Conservation (phyloP, 2,797 vertebrate species). For the Bradypodion pumilum region DNA sequence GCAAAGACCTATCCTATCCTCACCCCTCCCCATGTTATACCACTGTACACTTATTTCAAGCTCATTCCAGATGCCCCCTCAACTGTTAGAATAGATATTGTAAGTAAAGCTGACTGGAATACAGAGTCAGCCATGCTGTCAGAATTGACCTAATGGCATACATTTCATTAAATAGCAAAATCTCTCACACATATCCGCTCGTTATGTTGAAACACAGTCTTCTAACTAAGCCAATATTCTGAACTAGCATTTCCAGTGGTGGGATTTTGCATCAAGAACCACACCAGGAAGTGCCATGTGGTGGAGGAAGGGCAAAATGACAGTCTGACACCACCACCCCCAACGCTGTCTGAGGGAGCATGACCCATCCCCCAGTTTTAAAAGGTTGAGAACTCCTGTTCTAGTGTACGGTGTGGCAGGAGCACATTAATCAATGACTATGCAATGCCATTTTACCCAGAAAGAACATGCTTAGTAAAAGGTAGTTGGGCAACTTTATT, state of each 20-base stretch:
- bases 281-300: no score
- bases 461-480: background rate
- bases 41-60: background rate
- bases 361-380: no score
- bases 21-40: background rate
- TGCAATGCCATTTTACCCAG: background rate
- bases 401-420: background rate
- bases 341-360: no score
- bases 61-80: background rate
- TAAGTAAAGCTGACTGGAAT: no score
- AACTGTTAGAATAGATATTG: background rate
- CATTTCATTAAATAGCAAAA: background rate
- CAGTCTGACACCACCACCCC: no score
- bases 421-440: background rate
- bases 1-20: background rate
- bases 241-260: background rate
- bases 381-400: no score
- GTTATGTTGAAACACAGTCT: background rate
- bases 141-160: no score
- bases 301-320: no score
- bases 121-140: no score
- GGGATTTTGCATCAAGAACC: background rate
- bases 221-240: background rate
- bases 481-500: slow-evolving; percentile 3
- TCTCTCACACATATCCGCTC: background rate